Conservation (phyloP, 2,888 invertebrate genomes). For the Pseudoips prasinana region DNA sequence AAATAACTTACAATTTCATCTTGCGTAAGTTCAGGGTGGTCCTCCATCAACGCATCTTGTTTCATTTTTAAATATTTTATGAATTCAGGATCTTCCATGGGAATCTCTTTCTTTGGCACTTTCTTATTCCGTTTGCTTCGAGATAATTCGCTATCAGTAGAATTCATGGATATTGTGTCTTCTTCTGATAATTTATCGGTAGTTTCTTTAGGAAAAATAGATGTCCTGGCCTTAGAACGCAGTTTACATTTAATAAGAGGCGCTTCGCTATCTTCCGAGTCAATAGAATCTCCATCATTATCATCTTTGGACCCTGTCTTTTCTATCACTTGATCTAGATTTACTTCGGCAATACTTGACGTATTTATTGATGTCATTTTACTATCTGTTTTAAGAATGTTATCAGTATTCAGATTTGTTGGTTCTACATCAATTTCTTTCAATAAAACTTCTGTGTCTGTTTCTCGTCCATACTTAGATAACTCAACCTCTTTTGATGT, state of each 20-base stretch:
- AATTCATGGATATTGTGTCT: conserved; percentile 38
- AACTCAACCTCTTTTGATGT: conserved; percentile 4
- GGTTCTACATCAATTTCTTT: background rate
- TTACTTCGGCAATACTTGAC: conserved; percentile 9
- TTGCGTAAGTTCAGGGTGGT: conserved; percentile 74
- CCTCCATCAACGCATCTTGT: conserved; percentile 71
- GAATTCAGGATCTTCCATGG: conserved; percentile 64
- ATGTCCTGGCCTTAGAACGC: conserved; percentile 25
- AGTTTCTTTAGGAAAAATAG: conserved; percentile 17
- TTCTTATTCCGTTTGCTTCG: conserved; percentile 40
- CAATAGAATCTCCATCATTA: conserved; percentile 30
- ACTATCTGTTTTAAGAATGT: background rate
- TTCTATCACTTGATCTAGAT: conserved; percentile 2
- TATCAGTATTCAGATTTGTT: background rate
- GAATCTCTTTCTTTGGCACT: conserved; percentile 30
- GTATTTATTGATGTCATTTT: conserved; percentile 1
- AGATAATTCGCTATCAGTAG: conserved; percentile 43
- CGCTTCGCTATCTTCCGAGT: conserved; percentile 36
- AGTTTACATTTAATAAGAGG: conserved; percentile 30
- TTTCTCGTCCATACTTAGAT: background rate
- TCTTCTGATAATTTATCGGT: conserved; percentile 33
- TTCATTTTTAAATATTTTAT: conserved; percentile 72
- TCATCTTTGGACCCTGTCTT: conserved; percentile 13
- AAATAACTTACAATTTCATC: conserved; percentile 73
- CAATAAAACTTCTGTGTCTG: background rate